These are phyloP conservation scores for Gnatocerus cornutus DNA, from an alignment of 2,888 invertebrate species.

Conservation along the genomic window DNA sequence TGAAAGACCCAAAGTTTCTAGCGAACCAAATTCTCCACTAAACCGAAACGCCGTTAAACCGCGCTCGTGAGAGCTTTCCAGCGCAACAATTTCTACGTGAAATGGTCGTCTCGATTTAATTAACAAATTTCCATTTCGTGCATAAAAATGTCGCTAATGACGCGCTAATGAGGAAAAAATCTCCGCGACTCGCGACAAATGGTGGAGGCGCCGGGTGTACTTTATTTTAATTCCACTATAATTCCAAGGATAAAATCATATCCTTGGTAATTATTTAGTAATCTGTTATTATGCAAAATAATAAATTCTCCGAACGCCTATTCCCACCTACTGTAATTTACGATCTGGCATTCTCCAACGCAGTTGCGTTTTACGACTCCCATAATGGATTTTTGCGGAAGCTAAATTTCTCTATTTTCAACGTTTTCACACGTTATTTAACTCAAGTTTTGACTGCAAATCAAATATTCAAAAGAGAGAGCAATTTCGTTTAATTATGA, in stretches of 20 bases:
- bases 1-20: not conserved
- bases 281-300: constrained; percentile 23
- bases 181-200: not conserved
- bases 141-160: not conserved
- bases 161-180: constrained; percentile 3
- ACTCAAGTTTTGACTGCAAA: constrained; percentile 1
- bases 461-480: not conserved
- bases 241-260: constrained; percentile 3
- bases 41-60: not conserved
- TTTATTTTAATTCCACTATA: constrained; percentile 26
- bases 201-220: constrained; percentile 20
- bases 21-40: not conserved
- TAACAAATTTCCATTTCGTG: not conserved
- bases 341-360: constrained; percentile 13
- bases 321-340: constrained; percentile 22
- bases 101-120: not conserved
- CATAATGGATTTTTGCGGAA: constrained; percentile 13
- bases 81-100: too few relatives aligned
- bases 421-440: too few relatives aligned
- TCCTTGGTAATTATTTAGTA: constrained; percentile 24
- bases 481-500: constrained; percentile 16
- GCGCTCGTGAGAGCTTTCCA: too few relatives aligned
- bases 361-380: constrained; percentile 16
- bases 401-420: not conserved
- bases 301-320: constrained; percentile 8